Base-by-base conservation (phyloP, 2,888 invertebrate species). In the Toxonevra muliebris region DNA sequence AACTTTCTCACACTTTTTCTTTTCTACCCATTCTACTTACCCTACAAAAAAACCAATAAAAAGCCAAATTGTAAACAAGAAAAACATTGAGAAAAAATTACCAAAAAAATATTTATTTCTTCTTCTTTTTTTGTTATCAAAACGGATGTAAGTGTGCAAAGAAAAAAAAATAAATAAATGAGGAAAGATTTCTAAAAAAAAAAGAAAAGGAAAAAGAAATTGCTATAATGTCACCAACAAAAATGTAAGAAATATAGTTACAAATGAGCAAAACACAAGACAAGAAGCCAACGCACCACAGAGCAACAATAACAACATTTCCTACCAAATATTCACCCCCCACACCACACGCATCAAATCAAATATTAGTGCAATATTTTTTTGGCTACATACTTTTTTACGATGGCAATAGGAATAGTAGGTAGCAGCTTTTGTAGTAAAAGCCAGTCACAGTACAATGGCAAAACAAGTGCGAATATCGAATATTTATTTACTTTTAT, bases 141-240 rank as follows among this genome's bases (percentile, higher is more conserved):
- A 79, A 69, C 80, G 80, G 81, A 80, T 77, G 80, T 77, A 75
- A 79, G 78, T 76, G 80, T 78, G 80, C 79, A 74, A 76, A 71
- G 76, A 74, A 54, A 54, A n/a, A 48, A 66, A 71, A 71, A 63
- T 66, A 69, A 69, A 64, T 66, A 71, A 69, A 71, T 50, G 55
- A 58, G 57, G 65, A 65, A 67, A 66, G 69, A 30, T 12, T 57
- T 57, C 30, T 13, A 9, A 20, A 20, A 20, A 40, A 30, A 57
- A 30, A 57, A 19, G 30, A 30, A 30, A 7, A 30, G 30, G 30
- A 30, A 30, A 30, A 30, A 30, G n/a, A 30, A 30, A 4, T 30
- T 30, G 8, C 41, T 10, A 42, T 42, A 65, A 12, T 17, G 20
- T 45, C 15, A 50, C 12, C 40, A 65, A 57, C 30, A 30, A 30